Conservation (phyloP, 2,113 vertebrate genomes). For the Neopipo cinnamomea region DNA sequence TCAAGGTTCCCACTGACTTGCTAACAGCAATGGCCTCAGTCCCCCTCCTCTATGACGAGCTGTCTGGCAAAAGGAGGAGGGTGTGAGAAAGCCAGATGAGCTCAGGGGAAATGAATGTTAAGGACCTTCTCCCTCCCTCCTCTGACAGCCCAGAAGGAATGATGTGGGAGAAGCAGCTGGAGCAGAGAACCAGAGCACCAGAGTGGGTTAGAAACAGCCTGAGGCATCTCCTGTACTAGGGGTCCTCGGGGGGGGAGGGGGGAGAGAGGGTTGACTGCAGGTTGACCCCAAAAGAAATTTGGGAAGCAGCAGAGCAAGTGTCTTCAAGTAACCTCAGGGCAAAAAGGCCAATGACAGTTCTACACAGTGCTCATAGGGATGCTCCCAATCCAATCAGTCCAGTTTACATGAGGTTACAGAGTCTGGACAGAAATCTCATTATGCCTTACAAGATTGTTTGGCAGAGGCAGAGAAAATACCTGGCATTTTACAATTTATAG, state of each 20-base stretch:
- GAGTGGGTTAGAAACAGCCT: background rate
- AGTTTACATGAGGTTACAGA: background rate
- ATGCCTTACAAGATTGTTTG: background rate
- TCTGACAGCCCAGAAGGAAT: background rate
- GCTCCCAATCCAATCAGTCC: background rate
- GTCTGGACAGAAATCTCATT: background rate
- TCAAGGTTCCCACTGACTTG: background rate
- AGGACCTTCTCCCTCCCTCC: background rate
- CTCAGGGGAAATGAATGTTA: background rate
- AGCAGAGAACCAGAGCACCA: background rate
- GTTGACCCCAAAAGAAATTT: background rate
- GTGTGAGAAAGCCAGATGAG: background rate
- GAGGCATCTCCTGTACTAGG: background rate
- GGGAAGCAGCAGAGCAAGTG: background rate
- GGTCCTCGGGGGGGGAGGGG: rapidly evolving
- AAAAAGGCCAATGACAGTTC: background rate
- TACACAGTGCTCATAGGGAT: background rate
- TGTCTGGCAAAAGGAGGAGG: background rate
- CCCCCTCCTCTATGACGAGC: rapidly evolving
- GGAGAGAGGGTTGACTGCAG: background rate
- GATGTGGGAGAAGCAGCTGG: background rate
- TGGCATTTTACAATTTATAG: background rate
- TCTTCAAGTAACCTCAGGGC: background rate
- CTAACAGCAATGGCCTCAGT: background rate
- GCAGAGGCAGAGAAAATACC: background rate